A percentile compares a stretch with the other conserved stretches of the same genome.
Evolutionary conservation across 2,113 vertebrate species (phyloP).

Genomic region (Columbina picui): DNA sequence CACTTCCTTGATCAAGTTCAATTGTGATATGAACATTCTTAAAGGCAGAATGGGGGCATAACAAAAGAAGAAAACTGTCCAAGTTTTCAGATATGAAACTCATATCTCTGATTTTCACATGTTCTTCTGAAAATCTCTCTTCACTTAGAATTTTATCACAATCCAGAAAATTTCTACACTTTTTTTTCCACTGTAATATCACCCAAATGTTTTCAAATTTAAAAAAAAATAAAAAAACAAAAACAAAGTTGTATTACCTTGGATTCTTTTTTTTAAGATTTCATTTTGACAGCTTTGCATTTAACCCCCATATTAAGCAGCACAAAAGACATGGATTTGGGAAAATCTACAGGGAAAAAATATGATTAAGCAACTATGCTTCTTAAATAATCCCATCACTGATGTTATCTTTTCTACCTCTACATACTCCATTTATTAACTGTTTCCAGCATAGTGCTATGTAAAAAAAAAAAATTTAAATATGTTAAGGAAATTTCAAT

Average conservation of each 20-base stretch:
- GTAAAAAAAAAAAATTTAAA: neutral
- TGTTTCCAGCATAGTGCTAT: neutral
- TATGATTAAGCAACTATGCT: neutral
- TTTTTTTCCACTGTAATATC: neutral
- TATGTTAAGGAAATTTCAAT: neutral
- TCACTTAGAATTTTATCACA: neutral
- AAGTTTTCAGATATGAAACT: neutral
- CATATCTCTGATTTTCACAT: neutral
- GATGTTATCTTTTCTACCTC: neutral
- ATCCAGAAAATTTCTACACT: neutral
- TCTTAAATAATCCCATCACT: neutral
- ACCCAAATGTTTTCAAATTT: neutral
- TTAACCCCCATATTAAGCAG: neutral
- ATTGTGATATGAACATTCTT: neutral
- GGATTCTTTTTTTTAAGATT: neutral
- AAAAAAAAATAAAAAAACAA: neutral
- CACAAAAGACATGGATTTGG: neutral
- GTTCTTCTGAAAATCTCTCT: neutral
- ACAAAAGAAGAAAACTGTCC: neutral
- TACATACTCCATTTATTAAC: neutral
- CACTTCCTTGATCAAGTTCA: neutral
- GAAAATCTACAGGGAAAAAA: constrained; percentile 6
- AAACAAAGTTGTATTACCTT: neutral
- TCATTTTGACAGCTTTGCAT: constrained; percentile 18
- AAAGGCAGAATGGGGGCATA: neutral